Conservation (phyloP, 1,140 invertebrate genomes). For the Dermatophagoides farinae region DNA sequence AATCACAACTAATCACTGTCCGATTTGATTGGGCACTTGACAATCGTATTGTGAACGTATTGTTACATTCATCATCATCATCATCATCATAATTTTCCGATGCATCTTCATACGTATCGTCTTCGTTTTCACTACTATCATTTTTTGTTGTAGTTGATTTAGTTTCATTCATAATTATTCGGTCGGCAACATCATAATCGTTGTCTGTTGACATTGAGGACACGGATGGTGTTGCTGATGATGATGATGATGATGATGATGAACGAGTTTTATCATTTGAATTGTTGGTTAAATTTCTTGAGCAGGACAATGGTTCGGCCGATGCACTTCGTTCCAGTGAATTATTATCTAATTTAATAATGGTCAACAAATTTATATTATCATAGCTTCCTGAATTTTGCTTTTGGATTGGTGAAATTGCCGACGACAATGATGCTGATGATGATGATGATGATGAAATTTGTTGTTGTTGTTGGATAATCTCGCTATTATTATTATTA, state of each 20-base stretch:
- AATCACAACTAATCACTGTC: neutral
- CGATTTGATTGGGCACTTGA: slow-evolving; percentile 6
- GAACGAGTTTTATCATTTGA: neutral
- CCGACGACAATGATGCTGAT: neutral
- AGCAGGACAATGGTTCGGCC: neutral
- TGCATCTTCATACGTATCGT: neutral
- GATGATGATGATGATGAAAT: no score
- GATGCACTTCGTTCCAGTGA: neutral
- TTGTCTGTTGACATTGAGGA: neutral
- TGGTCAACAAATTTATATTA: neutral
- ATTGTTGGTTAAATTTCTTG: no score
- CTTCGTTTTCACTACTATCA: no score
- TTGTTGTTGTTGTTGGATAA: no score
- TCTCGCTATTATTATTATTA: no score
- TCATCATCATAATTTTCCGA: neutral
- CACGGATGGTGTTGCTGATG: neutral
- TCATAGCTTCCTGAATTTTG: neutral
- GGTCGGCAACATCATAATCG: no score
- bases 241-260: neutral
- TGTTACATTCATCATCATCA: neutral
- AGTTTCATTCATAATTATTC: no score
- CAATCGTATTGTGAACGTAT: slow-evolving; percentile 2
- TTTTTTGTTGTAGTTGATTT: no score
- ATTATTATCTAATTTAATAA: neutral
- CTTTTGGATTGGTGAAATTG: neutral